Conservation (phyloP, 2,113 vertebrate species). For the Pithys albifrons region DNA sequence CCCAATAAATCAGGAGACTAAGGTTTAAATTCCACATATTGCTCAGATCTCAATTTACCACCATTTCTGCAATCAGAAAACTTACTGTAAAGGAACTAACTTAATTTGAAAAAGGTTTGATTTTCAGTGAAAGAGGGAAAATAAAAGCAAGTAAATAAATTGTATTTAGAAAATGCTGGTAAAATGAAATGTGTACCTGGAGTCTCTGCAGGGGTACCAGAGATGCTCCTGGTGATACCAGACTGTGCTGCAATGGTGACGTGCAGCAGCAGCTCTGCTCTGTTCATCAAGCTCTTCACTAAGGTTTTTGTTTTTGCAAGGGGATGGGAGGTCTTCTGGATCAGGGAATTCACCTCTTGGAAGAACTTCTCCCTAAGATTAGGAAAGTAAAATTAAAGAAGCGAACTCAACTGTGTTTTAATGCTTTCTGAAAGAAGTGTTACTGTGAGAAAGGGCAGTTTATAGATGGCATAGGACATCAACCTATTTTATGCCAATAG, state of each 20-base stretch:
- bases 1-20: neutral
- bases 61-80: neutral
- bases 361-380: constrained; percentile 91
- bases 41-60: neutral
- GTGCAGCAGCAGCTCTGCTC: constrained; percentile 91
- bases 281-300: constrained; percentile 96
- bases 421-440: neutral
- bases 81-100: neutral
- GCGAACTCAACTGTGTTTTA: neutral
- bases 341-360: constrained; percentile 89
- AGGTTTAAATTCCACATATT: neutral
- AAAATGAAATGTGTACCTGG: constrained; percentile 76
- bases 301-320: constrained; percentile 91
- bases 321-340: constrained; percentile 81
- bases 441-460: neutral
- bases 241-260: constrained; percentile 97
- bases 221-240: constrained; percentile 85
- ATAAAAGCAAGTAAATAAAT: neutral
- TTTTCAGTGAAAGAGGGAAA: neutral
- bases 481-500: neutral
- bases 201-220: constrained; percentile 88
- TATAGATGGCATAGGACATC: neutral
- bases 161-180: neutral
- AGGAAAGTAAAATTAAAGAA: neutral
- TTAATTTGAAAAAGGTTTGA: neutral